Evolutionary conservation across 1,140 invertebrate genomes (phyloP), one percentile per base, ranked within the genome.

Genomic region (Piezodorus guildinii): DNA sequence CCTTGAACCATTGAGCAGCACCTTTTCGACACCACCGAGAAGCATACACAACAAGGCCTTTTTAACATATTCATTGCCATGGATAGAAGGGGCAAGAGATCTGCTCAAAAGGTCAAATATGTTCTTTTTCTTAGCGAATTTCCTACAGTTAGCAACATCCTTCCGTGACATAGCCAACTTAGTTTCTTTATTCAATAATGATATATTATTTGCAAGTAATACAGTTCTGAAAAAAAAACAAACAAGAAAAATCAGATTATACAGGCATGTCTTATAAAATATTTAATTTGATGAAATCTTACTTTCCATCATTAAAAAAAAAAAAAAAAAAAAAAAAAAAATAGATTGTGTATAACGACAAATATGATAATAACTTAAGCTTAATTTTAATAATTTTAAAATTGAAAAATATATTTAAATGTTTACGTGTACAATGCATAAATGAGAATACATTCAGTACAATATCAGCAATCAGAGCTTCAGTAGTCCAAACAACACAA

Each of bases 1-100:
- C 61, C 97, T 80, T 0, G 96, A 96, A 25, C 96, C 96, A 79
- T 99, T 99, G 1, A 87, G 87, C 39, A 99, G 76, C 43, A 94
- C 77, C 78, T 98, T 99, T 77, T 99, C 97, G 62, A 90, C 87
- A 0, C 97, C 97, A 21, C 96, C 96, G 0, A 99, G 77, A 21
- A 99, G 74, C 69, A 98, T 81, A 73, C 96, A 98, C 0, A 99
- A 77, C 66, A 99, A 90, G 2, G 97, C 96, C 73, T 92, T 93
- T 75, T 99, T 99, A 5, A 99, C 92, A 72, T 89, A 96, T 23
- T 93, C 87, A 74, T 99, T 92, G 0, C 97, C 97, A 74, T 97
- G 91, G 73, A 99, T 99, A 6, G 96, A 96, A 0, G 97, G 97
- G 0, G 97, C 97, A 52, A 99, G 74, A 1, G 96, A 99, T 72